Conservation (phyloP, 1,140 invertebrate genomes). For the Adoxophyes honmai region DNA sequence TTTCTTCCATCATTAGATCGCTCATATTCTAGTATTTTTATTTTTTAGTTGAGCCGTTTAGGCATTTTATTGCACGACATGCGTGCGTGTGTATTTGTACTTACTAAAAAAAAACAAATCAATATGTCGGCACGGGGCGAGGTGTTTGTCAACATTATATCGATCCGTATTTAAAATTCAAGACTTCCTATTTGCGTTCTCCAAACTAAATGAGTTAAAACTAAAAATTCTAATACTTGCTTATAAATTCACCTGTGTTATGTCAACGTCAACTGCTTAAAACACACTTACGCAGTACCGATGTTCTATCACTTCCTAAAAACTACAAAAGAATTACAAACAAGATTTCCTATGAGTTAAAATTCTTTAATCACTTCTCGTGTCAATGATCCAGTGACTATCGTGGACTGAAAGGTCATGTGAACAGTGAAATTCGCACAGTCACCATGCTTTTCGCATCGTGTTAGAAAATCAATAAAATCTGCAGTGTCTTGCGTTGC, state of each 20-base stretch:
- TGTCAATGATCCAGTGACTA: not conserved
- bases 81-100: slow-evolving; percentile 4
- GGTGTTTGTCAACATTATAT: slow-evolving; percentile 70
- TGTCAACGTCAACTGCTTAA: slow-evolving; percentile 8
- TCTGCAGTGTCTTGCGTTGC: slow-evolving; percentile 52
- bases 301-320: not conserved
- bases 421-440: slow-evolving; percentile 6
- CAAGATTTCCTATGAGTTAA: not conserved
- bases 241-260: not conserved
- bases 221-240: slow-evolving; percentile 2
- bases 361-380: not conserved
- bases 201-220: slow-evolving; percentile 21
- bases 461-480: slow-evolving; percentile 60
- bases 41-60: not conserved
- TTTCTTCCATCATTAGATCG: no score
- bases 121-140: slow-evolving; percentile 25
- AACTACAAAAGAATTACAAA: slow-evolving; percentile 9
- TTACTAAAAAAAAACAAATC: slow-evolving; percentile 9
- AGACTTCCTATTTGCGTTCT: not conserved
- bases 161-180: slow-evolving; percentile 37
- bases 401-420: not conserved
- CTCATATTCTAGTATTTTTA: no score
- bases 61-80: not conserved
- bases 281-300: not conserved
- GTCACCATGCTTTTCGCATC: slow-evolving; percentile 2